phyloP scores from a whole-genome alignment of 2,113 vertebrate genomes.

The Anguilla japonica region DNA sequence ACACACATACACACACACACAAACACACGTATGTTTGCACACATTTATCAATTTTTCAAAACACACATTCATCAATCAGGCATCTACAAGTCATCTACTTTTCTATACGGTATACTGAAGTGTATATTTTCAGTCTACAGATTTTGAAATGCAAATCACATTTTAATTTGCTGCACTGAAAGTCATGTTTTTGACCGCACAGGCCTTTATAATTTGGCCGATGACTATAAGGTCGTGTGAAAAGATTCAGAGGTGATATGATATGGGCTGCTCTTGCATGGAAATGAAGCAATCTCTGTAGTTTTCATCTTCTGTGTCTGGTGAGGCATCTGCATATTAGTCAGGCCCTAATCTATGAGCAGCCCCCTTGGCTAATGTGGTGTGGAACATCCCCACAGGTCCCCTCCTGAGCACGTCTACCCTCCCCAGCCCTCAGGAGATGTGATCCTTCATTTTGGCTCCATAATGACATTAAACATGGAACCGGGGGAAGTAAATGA shows the following conservation, averaged over 20 bases:
- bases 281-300: background rate
- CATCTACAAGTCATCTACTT: too few species aligned
- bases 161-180: background rate
- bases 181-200: background rate
- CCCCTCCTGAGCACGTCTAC: slow-evolving; percentile 24
- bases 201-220: background rate
- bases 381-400: background rate
- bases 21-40: background rate
- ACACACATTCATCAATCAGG: background rate
- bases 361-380: slow-evolving; percentile 23
- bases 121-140: background rate
- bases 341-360: slow-evolving; percentile 20
- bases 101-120: too few species aligned
- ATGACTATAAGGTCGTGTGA: background rate
- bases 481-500: background rate
- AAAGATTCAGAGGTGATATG: background rate
- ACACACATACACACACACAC: slow-evolving; percentile 1
- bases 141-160: background rate
- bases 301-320: slow-evolving; percentile 1
- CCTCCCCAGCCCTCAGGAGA: background rate
- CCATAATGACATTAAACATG: background rate
- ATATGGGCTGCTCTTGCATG: background rate
- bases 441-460: background rate
- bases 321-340: slow-evolving; percentile 27
- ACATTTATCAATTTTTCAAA: background rate